Evolutionary conservation across 2,888 invertebrate genomes (phyloP).

Genomic region (Drosophila paramelanica): DNA sequence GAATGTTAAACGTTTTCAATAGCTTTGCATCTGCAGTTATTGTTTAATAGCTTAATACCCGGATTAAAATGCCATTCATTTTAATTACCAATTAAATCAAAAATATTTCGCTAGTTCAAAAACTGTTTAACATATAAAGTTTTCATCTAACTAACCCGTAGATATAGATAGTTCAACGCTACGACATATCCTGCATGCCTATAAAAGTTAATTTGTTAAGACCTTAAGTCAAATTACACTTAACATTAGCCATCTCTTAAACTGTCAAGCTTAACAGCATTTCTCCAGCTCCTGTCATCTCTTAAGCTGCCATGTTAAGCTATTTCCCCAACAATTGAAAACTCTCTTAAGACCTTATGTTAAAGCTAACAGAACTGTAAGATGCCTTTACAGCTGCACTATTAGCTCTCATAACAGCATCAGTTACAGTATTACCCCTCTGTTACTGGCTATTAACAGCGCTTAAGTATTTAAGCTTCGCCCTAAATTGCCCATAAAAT

Average conservation of each 20-base stretch:
- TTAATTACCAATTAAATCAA: too few species aligned
- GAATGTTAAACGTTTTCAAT: constrained; percentile 1
- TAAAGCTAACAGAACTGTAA: constrained; percentile 15
- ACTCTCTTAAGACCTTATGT: background rate
- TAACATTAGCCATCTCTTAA: constrained; percentile 17
- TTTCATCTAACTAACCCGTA: too few species aligned
- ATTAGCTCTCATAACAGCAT: background rate
- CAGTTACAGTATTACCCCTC: constrained; percentile 28
- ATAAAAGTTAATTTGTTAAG: background rate
- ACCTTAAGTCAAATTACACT: background rate
- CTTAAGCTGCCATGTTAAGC: constrained; percentile 1
- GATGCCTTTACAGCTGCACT: background rate
- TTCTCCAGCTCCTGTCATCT: background rate
- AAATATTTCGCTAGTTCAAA: background rate
- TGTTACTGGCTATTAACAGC: constrained; percentile 8
- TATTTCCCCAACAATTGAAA: constrained; percentile 8
- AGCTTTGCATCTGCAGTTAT: background rate
- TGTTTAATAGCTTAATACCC: constrained; percentile 1
- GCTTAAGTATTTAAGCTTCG: constrained; percentile 1
- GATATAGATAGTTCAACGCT: too few species aligned
- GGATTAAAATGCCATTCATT: background rate
- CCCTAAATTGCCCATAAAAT: constrained; percentile 34
- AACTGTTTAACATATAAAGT: too few species aligned
- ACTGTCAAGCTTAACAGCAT: background rate
- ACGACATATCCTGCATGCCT: too few species aligned